Evolutionary conservation across 2,113 vertebrate species (phyloP).

Genomic region (Urocitellus parryii): DNA sequence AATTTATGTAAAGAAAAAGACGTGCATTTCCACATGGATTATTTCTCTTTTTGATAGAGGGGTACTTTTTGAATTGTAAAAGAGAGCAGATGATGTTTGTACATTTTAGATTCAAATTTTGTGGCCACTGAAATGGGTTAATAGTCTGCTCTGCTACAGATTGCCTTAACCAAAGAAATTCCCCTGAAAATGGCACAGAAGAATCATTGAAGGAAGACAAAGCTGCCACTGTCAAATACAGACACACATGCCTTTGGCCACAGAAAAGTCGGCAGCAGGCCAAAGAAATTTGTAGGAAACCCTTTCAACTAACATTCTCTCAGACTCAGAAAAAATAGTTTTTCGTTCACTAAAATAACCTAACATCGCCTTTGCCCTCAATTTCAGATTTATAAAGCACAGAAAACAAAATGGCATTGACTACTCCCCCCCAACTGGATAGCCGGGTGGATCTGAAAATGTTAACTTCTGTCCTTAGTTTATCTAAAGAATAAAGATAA

Average conservation of each 20-base stretch:
- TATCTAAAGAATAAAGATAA: background rate
- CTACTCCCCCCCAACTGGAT: background rate
- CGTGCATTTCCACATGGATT: background rate
- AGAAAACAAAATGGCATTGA: slow-evolving; percentile 57
- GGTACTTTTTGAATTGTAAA: slow-evolving; percentile 34
- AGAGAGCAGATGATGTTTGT: background rate
- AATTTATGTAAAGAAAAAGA: slow-evolving; percentile 33
- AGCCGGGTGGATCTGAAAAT: background rate
- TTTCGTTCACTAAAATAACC: slow-evolving; percentile 60
- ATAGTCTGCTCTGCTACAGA: slow-evolving; percentile 7
- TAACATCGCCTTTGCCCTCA: slow-evolving; percentile 28
- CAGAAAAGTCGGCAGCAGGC: slow-evolving; percentile 2
- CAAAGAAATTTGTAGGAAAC: slow-evolving; percentile 61
- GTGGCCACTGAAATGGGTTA: slow-evolving; percentile 59
- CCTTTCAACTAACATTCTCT: slow-evolving; percentile 38
- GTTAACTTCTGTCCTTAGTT: background rate
- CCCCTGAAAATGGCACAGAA: slow-evolving; percentile 44
- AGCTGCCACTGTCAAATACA: slow-evolving; percentile 39
- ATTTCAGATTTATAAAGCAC: slow-evolving; percentile 59
- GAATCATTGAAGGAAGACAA: slow-evolving; percentile 61
- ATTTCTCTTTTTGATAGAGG: background rate
- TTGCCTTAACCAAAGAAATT: background rate
- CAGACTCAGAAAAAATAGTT: slow-evolving; percentile 56
- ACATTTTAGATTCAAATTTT: slow-evolving; percentile 48
- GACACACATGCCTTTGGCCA: background rate